Conservation (phyloP, 1,140 invertebrate species). For the Heliconius congener region DNA sequence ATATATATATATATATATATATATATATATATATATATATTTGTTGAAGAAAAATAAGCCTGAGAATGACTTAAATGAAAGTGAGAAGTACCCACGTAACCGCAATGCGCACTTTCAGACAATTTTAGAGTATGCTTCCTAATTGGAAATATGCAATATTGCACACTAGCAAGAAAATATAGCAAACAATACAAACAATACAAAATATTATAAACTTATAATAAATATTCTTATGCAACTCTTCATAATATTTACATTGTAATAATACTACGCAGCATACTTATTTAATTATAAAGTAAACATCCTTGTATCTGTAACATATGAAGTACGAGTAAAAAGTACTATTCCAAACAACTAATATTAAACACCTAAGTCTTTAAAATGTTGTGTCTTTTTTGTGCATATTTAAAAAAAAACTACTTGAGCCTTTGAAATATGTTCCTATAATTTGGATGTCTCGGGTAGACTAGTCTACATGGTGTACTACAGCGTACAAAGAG, state of each 20-base stretch:
- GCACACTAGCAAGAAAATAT: not conserved
- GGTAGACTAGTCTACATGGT: too few species aligned
- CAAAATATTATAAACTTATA: not conserved
- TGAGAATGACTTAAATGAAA: not conserved
- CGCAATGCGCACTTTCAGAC: not conserved
- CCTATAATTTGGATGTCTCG: too few species aligned
- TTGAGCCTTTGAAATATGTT: too few species aligned
- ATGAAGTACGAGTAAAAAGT: not conserved
- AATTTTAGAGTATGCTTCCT: constrained; percentile 2
- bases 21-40: not conserved
- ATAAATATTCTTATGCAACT: not conserved
- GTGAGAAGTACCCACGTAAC: not conserved
- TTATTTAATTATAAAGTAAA: not conserved
- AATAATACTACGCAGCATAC: not conserved
- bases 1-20: too few species aligned
- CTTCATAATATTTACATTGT: not conserved
- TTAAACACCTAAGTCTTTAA: too few species aligned
- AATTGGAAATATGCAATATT: not conserved
- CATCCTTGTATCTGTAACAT: not conserved
- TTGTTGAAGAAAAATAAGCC: not conserved
- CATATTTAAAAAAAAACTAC: too few species aligned
- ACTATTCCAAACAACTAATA: too few species aligned
- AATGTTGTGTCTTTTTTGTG: too few species aligned
- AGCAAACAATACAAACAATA: not conserved
- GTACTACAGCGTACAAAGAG: too few species aligned